Evolutionary conservation across 1,140 invertebrate genomes (phyloP), one percentile per base, ranked within the genome.

Genomic region (Drosophila lini): DNA sequence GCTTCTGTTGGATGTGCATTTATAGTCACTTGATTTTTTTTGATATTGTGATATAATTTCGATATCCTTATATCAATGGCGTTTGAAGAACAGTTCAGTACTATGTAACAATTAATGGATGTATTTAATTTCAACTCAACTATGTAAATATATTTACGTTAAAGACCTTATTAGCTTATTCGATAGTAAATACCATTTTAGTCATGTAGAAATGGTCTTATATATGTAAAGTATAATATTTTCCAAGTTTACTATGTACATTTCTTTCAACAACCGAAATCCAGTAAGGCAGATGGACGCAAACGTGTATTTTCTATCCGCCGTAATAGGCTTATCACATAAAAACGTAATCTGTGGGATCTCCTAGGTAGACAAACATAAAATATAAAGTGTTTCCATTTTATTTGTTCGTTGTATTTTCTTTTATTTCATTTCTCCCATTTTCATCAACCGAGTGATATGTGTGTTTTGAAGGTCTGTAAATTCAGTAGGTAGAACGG

Each of bases 271-370:
- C 3, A 47, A 47, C n/a, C 15, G 19, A n/a, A 70, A 22, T 28
- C 15, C 38, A 31, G 10, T 1, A 9, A 45, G n/a, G 34, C 42
- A 48, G 28, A 56, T 38, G 63, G 15, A 25, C 25, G 32, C 25
- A 69, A 19, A 25, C 40, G 25, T 7, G 31, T 47, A 36, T 15
- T 34, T 22, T 5, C 65, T 57, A 48, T 70, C 68, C 41, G 44
- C 41, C 28, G 9, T 70, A 71, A 71, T 58, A 69, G 34, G 68
- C 68, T 70, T 71, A 71, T 71, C 65, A 70, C 42, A 71, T 36
- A 71, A 52, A 38, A 41, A 32, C 34, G 65, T 71, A 71, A 71
- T 70, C 68, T 48, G 64, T 32, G 40, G 28, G 41, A 56, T 70
- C 63, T 70, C 34, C 13, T 16, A 28, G 50, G 62, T 68, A 40